Evolutionary conservation across 2,797 vertebrate species (phyloP).

Genomic region (Tauraco hartlaubi): DNA sequence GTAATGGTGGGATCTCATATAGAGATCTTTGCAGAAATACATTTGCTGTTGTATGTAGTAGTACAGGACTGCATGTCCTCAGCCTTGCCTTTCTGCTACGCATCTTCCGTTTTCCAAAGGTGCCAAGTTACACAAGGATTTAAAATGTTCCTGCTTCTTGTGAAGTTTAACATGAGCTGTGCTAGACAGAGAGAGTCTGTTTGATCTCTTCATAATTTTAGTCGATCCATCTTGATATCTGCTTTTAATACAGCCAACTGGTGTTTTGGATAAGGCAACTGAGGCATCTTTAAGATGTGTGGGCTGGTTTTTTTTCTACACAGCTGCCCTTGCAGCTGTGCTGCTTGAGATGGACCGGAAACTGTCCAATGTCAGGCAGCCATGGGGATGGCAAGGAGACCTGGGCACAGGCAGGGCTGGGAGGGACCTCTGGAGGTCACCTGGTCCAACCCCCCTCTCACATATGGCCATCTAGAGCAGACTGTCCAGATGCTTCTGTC

Average conservation of each 20-base stretch:
- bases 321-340: neutral
- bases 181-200: neutral
- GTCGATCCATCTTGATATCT: neutral
- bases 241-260: neutral
- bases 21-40: neutral
- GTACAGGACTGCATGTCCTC: neutral
- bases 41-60: neutral
- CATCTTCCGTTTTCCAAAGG: neutral
- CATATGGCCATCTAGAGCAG: neutral
- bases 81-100: neutral
- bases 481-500: neutral
- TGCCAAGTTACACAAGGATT: neutral
- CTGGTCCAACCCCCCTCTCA: neutral
- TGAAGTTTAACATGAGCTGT: neutral
- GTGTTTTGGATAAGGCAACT: neutral
- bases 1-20: neutral
- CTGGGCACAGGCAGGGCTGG: neutral
- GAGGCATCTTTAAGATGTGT: neutral
- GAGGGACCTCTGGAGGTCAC: neutral
- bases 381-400: neutral
- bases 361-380: neutral
- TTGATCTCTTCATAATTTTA: neutral
- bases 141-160: neutral
- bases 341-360: neutral
- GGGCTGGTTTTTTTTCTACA: neutral